Base-by-base conservation (phyloP, 2,113 vertebrate species). In the Pterocles gutturalis region DNA sequence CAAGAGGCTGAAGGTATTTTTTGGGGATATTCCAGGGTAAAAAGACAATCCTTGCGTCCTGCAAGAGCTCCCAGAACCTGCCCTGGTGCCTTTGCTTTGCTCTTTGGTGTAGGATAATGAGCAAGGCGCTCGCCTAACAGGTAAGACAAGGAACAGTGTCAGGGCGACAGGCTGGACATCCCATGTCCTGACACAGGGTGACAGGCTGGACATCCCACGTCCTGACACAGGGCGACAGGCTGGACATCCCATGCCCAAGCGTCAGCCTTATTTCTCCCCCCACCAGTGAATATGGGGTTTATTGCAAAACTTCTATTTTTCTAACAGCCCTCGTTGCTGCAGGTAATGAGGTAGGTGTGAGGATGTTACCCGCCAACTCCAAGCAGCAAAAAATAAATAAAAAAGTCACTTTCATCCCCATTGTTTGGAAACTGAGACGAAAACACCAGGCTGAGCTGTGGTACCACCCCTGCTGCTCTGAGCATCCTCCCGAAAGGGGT, bases 361-460 rank as follows among this genome's bases (percentile, higher is more conserved):
- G 51, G 51, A 10, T 3, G 1, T 15, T 8, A 70, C 55, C 24
- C 2, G 5, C 80, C 0, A 3, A 14, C 54, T 26, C 45, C 3
- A 3, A 17, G 80, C 65, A 41, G 29, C 29, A 15, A 18, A 29
- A 22, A 11, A 2, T 17, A 31, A 69, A 48, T 10, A 17, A 53
- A 51, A 24, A 14, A 9, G 5, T 29, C 9, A 1, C 24, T 2
- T 71, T 51, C 2, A 1, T 28, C 16, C 31, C 19, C 9, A 1
- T 3, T 25, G 57, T 34, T 53, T 43, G 46, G 36, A 53, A 72
- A 31, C 9, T 0, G 36, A 51, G 54, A 13, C 0, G 1, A 49
- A 82, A 57, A 8, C 17, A 41, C 29, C 22, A 8, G 17, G 26
- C 45, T 38, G 34, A n/a, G 46, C 24, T 28, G 45, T 3, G 3